phyloP scores from a whole-genome alignment of 2,888 invertebrate species.

The Kuschelorhynchus macadamiae region DNA sequence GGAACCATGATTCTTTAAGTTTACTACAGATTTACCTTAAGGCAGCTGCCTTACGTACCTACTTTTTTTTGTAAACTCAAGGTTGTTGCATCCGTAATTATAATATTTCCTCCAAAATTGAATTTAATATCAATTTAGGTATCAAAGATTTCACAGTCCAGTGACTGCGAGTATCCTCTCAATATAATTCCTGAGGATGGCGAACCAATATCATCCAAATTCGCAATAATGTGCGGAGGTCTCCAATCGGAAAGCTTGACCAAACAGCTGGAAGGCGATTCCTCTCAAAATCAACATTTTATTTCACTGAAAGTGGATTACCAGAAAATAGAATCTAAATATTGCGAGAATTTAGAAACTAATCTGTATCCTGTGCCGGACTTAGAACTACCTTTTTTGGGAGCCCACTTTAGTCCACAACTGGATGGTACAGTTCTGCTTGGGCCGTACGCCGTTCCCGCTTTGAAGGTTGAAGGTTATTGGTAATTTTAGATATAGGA shows the following conservation, averaged over 20 bases:
- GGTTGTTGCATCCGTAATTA: too few relatives aligned
- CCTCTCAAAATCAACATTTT: slow-evolving; percentile 77
- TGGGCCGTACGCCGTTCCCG: slow-evolving; percentile 95
- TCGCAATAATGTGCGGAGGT: slow-evolving; percentile 93
- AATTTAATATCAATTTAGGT: slow-evolving; percentile 43
- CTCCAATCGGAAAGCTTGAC: slow-evolving; percentile 91
- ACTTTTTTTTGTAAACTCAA: too few relatives aligned
- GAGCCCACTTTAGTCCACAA: slow-evolving; percentile 96
- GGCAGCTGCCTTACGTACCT: too few relatives aligned
- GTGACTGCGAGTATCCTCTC: slow-evolving; percentile 71
- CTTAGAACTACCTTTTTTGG: slow-evolving; percentile 95
- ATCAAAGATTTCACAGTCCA: slow-evolving; percentile 70
- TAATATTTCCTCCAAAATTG: too few relatives aligned
- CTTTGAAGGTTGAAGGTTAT: slow-evolving; percentile 94
- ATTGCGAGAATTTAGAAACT: slow-evolving; percentile 82
- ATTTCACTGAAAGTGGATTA: slow-evolving; percentile 96
- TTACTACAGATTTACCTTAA: too few relatives aligned
- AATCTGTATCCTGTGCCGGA: slow-evolving; percentile 99
- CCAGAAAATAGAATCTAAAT: slow-evolving; percentile 81
- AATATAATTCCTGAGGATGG: slow-evolving; percentile 68
- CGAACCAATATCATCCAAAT: slow-evolving; percentile 73
- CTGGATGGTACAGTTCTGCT: slow-evolving; percentile 90
- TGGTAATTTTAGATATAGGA: slow-evolving; percentile 73
- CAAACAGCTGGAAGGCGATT: slow-evolving; percentile 74
- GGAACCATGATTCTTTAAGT: too few relatives aligned